phyloP scores from a whole-genome alignment of 2,888 invertebrate species.

The Eubasilissa splendida region DNA sequence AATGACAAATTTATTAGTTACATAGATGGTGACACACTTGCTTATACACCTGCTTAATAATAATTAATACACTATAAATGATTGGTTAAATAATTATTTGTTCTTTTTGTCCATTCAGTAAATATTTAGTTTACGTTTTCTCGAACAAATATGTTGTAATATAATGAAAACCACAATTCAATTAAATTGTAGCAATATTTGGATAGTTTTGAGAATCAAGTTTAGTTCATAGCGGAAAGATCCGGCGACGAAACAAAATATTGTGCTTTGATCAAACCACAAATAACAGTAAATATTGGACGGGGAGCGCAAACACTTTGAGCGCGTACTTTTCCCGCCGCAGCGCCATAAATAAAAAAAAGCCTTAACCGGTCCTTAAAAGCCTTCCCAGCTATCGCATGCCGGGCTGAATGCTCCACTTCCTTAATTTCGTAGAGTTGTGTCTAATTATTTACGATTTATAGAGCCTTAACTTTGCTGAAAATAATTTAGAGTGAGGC shows the following conservation, averaged over 20 bases:
- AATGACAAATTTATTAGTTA: no score
- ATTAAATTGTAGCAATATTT: no score
- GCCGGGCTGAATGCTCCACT: constrained; percentile 48
- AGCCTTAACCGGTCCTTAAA: constrained; percentile 39
- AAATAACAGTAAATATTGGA: constrained; percentile 56
- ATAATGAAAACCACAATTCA: no score
- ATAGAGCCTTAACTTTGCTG: constrained; percentile 55
- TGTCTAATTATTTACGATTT: constrained; percentile 59
- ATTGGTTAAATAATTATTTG: no score
- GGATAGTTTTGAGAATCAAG: no score
- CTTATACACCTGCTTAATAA: no score
- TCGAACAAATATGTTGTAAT: no score
- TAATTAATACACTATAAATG: no score
- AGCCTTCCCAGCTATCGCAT: constrained; percentile 49
- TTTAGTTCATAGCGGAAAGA: constrained; percentile 5
- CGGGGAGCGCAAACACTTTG: constrained; percentile 47
- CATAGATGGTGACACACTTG: no score
- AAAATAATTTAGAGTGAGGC: constrained; percentile 54
- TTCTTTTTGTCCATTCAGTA: no score
- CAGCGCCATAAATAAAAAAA: constrained; percentile 45
- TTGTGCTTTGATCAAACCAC: constrained; percentile 52
- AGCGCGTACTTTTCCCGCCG: constrained; percentile 27
- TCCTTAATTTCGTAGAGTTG: constrained; percentile 55
- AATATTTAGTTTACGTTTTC: no score
- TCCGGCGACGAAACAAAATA: constrained; percentile 52